Percentiles rank a stretch among this genome's conserved stretches.
Conservation (phyloP, 2,113 vertebrate genomes). For the Sinocyclocheilus anophthalmus region DNA sequence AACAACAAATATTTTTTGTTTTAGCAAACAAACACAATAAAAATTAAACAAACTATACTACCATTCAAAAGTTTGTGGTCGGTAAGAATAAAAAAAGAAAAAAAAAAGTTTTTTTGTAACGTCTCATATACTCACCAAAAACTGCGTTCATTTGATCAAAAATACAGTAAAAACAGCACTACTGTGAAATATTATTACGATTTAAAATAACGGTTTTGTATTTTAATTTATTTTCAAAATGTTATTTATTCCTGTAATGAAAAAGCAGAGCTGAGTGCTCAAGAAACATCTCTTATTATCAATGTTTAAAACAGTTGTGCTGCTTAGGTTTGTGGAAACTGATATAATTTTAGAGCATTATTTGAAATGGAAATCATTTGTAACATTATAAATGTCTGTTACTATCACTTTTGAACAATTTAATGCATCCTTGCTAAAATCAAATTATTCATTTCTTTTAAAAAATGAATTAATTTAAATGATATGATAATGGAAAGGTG, state of each 20-base stretch:
- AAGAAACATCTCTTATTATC: not conserved
- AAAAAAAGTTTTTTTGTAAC: not conserved
- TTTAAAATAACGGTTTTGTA: not conserved
- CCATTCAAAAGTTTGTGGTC: not conserved
- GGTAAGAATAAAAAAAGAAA: not conserved
- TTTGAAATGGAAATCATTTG: not conserved
- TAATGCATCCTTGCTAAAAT: too few species aligned
- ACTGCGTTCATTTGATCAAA: not conserved
- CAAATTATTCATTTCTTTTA: not conserved
- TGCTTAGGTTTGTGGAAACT: not conserved
- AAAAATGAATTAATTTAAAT: slow-evolving; percentile 60
- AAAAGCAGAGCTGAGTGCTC: not conserved
- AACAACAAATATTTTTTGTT: too few species aligned
- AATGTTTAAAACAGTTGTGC: not conserved
- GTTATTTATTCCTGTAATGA: not conserved
- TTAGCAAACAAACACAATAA: too few species aligned
- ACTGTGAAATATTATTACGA: not conserved
- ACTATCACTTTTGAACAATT: not conserved
- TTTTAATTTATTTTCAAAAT: not conserved
- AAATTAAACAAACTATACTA: not conserved
- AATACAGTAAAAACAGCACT: not conserved
- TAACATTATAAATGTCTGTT: not conserved
- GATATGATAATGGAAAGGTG: not conserved
- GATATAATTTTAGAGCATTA: not conserved
- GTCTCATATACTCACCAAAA: not conserved